Base-by-base conservation (phyloP, 2,888 invertebrate species). In the Empis livida region DNA sequence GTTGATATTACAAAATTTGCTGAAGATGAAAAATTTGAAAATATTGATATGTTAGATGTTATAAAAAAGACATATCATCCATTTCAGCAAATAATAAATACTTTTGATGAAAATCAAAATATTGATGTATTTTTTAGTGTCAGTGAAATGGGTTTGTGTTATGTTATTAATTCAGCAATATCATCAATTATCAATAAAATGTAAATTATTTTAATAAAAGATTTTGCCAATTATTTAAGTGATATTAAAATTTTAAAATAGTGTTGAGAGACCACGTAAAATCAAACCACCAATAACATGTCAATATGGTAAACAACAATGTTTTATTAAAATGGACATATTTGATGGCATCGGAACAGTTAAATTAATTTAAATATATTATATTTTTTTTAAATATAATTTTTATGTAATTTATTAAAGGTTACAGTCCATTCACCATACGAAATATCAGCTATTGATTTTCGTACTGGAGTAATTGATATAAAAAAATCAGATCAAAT, bases 81-180 rank as follows among this genome's bases (percentile, higher is more conserved):
- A 3, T 63, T 62, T n/a, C 58, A 63, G 2, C 64, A 64, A 51
- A 56, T 56, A 6, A 54, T 63, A 15, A 58, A 54, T 38, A 62
- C 60, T 20, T 64, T 58, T 30, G 46, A 54, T 47, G 44, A 53
- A 8, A 48, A 56, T 42, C 57, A 59, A 38, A 46, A 58, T 15
- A 57, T 66, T 11, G 52, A 60, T 16, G 60, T 63, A 9, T 53
- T 55, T 31, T 54, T 59, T 0, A 71, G 79, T 1, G 74, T 83
- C 70, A 80, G 82, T 0, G 84, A 84, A 56, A 64, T 73, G 8
- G 84, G 84, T 0, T 68, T 73, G 1, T 84, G 84, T 55, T 78
- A 77, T 58, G 71, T 74, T 5, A 74, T 78, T 30, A 83, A 82
- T 57, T 78, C 81, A 0, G 62, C 67, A 31, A 60, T 67, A 56